Conservation (phyloP, 2,797 vertebrate species). For the Periparus ater region DNA sequence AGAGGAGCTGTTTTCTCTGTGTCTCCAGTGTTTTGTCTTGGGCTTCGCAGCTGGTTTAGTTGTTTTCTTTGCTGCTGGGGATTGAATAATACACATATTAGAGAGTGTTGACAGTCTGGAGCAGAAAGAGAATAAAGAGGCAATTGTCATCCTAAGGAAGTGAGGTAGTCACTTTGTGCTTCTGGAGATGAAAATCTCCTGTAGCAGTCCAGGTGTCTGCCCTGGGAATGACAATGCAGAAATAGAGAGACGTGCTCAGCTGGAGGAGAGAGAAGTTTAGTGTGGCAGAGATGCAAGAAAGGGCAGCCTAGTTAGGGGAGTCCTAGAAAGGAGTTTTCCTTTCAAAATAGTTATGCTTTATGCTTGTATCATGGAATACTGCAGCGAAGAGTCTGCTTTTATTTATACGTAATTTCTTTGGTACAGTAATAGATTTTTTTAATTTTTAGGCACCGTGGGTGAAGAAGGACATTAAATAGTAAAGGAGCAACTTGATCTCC, state of each 20-base stretch:
- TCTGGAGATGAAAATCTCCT: background rate
- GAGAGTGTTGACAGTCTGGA: background rate
- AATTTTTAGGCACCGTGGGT: background rate
- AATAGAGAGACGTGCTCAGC: background rate
- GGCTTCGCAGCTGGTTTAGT: background rate
- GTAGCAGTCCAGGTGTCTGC: conserved; percentile 48
- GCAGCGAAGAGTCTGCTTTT: background rate
- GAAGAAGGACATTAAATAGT: background rate
- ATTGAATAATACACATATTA: background rate
- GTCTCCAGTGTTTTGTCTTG: background rate
- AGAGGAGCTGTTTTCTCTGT: background rate
- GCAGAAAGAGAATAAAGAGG: background rate
- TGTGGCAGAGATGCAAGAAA: background rate
- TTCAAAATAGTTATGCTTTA: background rate
- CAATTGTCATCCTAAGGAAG: background rate
- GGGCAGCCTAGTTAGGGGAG: background rate
- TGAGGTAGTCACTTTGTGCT: background rate
- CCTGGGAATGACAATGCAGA: conserved; percentile 61
- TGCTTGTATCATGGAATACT: background rate
- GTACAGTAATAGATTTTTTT: background rate
- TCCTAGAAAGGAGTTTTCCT: background rate
- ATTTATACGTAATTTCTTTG: background rate
- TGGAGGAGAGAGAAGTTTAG: background rate
- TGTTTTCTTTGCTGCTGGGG: background rate
- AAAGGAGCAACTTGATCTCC: background rate